Base-by-base conservation (phyloP, 2,797 vertebrate species). In the Manis javanica region DNA sequence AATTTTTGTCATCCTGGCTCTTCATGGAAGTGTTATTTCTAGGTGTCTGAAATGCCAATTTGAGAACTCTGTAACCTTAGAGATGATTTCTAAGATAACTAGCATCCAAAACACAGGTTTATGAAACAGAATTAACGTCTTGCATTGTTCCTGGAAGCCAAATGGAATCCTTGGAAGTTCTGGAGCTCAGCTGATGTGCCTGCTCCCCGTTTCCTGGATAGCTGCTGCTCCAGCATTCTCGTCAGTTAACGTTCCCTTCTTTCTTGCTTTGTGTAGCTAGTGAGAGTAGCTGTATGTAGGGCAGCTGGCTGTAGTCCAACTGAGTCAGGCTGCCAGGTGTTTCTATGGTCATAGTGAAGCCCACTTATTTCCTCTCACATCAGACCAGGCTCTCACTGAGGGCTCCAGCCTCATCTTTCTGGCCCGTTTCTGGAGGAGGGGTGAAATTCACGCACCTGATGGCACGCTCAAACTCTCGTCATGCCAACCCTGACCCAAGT, bases 41-140 rank as follows among this genome's bases (percentile, higher is more conserved):
- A 82, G n/a, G 87, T 95, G 51, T 88, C 83, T 88, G 69, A 86
- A 79, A 81, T 93, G 42, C 83, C 90, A 97, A 96, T 86, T 23
- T 72, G 72, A 72, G 69, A 95, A 72, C 46, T 96, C 66, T 71
- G 7, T 26, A 95, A n/a, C 39, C 49, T 95, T 74, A 86, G 69
- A 59, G 53, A 10, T 82, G 93, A 97, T 97, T 97, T 94, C 95
- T 96, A 97, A 95, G 94, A 93, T 93, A 96, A 95, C 95, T 68
- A 83, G 59, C 34, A 95, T 89, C 49, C 68, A 85, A 97, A 97
- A 97, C 96, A 97, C 74, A 39, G 78, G 72, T 85, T 95, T 84
- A 78, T 95, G 89, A 95, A 93, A 78, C 71, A 93, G 69, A 96
- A 95, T 96, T 97, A 93, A 94, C 92, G 96, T 92, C 85, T 94